Conservation (phyloP, 1,140 invertebrate genomes). For the Homarus americanus region DNA sequence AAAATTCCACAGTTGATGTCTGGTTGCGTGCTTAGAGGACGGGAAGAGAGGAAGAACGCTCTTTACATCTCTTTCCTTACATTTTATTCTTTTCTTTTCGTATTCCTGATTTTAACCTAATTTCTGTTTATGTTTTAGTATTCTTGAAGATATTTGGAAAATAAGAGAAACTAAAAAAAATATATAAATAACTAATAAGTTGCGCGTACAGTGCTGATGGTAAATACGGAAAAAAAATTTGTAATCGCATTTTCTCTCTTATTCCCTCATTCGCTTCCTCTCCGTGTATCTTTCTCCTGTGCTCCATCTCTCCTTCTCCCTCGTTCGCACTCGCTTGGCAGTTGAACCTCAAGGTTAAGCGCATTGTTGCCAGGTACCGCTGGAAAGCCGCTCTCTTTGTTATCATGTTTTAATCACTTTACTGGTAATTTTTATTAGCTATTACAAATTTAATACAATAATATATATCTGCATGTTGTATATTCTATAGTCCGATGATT, state of each 20-base stretch:
- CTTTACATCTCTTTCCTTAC: constrained; percentile 48
- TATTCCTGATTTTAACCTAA: not conserved
- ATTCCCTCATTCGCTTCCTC: constrained; percentile 67
- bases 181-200: not conserved
- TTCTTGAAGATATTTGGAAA: not conserved
- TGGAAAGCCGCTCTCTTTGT: not conserved
- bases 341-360: constrained; percentile 69
- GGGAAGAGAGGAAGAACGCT: constrained; percentile 45
- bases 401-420: constrained; percentile 23
- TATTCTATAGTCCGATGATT: not conserved
- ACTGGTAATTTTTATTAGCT: not conserved
- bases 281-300: constrained; percentile 6
- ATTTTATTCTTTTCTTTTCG: constrained; percentile 21
- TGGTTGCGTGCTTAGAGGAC: constrained; percentile 60
- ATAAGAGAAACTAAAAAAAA: not conserved
- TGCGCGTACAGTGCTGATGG: not conserved
- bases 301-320: constrained; percentile 3
- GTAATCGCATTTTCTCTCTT: constrained; percentile 45
- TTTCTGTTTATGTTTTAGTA: not conserved
- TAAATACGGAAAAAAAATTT: not conserved
- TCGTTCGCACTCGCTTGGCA: constrained; percentile 60
- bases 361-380: constrained; percentile 51
- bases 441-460: not conserved
- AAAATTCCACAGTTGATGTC: constrained; percentile 60
- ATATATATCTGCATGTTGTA: not conserved